Base-by-base conservation (phyloP, 2,888 invertebrate genomes). In the Anagyrus pseudococci region DNA sequence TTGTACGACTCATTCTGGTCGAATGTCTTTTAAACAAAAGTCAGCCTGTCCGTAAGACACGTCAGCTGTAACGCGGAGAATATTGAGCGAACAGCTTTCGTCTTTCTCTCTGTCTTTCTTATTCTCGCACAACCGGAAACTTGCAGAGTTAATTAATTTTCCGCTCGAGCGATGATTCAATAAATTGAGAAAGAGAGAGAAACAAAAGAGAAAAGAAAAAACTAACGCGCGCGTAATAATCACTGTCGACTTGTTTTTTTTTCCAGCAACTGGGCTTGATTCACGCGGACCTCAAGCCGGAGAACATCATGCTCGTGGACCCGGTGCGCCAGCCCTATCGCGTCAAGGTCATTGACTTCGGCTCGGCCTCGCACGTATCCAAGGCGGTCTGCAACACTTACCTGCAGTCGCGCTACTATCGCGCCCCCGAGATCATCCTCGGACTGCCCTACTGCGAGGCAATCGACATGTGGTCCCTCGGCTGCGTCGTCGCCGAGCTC, bases 331-430 rank as follows among this genome's bases (percentile, higher is more conserved):
- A 98, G 82, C 99, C 99, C 1, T 99, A 98, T 84, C 88, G 98
- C 71, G 98, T 99, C 61, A 99, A 99, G 86, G 99, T 98, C 53
- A 99, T 99, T 76, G 99, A 99, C 86, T 99, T 99, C 84, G 99
- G 99, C 72, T 98, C 97, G 78, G 99, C 99, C 58, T 97, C 97
- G 66, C 98, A 99, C 83, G 97, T 98, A 73, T 96, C 96, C 83
- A 99, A 99, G 84, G 98, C 98, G 15, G 98, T 99, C 53, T 98
- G 98, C 84, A 99, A 99, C 80, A 99, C 99, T 8, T 99, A 99
- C 82, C 86, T 99, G 75, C 99, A 99, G 85, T 98, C 98, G 75
- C 88, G 99, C 79, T 99, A 99, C 82, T 99, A 99, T 66, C 91
- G 98, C 71, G 96, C 97, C 37, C 97, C 97, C 2, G 97, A 97